phyloP scores from a whole-genome alignment of 1,140 invertebrate genomes.

The Dinothrombium tinctorium region DNA sequence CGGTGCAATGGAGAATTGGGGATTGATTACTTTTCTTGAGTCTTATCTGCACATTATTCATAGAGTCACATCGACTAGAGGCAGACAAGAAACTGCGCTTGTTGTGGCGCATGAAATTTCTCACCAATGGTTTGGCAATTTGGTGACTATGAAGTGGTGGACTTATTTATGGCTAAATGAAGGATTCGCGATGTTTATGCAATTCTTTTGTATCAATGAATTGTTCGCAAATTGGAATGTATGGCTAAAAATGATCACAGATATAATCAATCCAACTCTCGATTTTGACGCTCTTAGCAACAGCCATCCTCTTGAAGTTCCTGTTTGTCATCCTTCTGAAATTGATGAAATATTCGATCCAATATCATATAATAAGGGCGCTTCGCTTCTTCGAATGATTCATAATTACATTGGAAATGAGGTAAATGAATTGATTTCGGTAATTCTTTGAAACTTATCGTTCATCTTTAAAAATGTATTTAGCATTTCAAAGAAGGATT shows the following conservation, averaged over 20 bases:
- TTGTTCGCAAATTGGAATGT: too few species aligned
- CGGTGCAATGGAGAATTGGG: conserved; percentile 80
- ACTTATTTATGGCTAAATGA: conserved; percentile 78
- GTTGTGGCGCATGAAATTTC: conserved; percentile 47
- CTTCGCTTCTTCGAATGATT: conserved; percentile 21
- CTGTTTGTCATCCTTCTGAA: conserved; percentile 21
- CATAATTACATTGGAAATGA: conserved; percentile 14
- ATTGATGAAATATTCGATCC: conserved; percentile 26
- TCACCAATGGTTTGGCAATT: conserved; percentile 49
- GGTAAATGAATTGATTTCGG: not conserved
- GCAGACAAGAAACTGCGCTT: conserved; percentile 52
- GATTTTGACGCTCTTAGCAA: conserved; percentile 47
- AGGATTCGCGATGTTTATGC: conserved; percentile 65
- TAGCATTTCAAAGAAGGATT: conserved; percentile 79
- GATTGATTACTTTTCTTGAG: conserved; percentile 52
- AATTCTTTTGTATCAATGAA: conserved; percentile 47
- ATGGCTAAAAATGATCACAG: too few species aligned
- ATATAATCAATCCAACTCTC: conserved; percentile 3
- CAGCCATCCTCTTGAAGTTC: conserved; percentile 63
- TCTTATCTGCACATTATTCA: conserved; percentile 46
- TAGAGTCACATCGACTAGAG: conserved; percentile 31
- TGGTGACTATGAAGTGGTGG: conserved; percentile 59
- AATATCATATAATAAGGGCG: conserved; percentile 27
- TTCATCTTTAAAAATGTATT: too few species aligned
- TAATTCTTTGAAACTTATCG: too few species aligned